phyloP scores from a whole-genome alignment of 92 coral and sea anemone species.

The Porites lobata region DNA sequence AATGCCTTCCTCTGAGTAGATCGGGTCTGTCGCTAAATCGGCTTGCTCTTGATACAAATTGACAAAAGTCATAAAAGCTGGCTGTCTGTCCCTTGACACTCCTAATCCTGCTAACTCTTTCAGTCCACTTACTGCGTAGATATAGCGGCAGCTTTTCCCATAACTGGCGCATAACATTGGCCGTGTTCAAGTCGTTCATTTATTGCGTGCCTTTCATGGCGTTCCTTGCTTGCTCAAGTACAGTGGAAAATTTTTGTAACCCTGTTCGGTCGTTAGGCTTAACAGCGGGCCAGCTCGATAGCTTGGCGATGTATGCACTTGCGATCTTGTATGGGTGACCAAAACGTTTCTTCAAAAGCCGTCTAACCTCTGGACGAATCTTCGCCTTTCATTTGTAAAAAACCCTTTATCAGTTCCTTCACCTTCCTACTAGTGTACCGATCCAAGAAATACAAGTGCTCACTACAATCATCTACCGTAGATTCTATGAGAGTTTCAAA shows the following conservation, averaged over 20 bases:
- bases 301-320: conserved; percentile 57
- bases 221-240: conserved; percentile 41
- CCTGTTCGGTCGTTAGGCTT: conserved; percentile 68
- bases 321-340: conserved; percentile 67
- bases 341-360: conserved; percentile 63
- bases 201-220: no score
- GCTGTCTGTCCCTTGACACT: conserved; percentile 50
- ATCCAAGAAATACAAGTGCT: conserved; percentile 69
- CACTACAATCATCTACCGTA: conserved; percentile 63
- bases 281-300: conserved; percentile 68
- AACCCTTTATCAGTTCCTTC: conserved; percentile 67
- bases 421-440: conserved; percentile 77
- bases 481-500: conserved; percentile 38
- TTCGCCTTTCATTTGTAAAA: conserved; percentile 49
- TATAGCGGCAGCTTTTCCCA: conserved; percentile 70
- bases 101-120: conserved; percentile 58
- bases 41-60: conserved; percentile 69
- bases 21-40: conserved; percentile 75
- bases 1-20: conserved; percentile 41
- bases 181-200: conserved; percentile 64
- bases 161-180: conserved; percentile 60
- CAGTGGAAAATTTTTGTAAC: conserved; percentile 68
- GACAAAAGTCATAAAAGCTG: conserved; percentile 53
- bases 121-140: conserved; percentile 68
- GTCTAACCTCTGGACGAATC: conserved; percentile 66